These are phyloP conservation scores for Phania funesta DNA, from an alignment of 2,888 invertebrate genomes.

Conservation along the genomic window DNA sequence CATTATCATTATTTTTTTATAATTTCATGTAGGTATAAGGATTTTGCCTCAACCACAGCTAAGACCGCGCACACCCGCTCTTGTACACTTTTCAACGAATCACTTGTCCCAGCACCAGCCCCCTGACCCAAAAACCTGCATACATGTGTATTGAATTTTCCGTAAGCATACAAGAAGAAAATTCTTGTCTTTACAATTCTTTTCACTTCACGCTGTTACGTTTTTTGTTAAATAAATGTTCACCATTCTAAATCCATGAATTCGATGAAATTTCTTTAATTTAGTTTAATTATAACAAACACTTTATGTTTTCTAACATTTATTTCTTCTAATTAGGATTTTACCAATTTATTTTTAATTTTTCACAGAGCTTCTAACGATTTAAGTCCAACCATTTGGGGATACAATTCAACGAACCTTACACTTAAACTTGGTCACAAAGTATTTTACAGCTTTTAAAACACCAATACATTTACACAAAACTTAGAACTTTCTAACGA, in stretches of 20 bases:
- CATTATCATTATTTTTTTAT: conserved; percentile 43
- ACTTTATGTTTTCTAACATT: conserved; percentile 51
- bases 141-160: conserved; percentile 72
- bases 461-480: conserved; percentile 31
- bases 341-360: conserved; percentile 69
- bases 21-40: conserved; percentile 72
- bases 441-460: conserved; percentile 71
- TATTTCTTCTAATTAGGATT: conserved; percentile 43
- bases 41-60: conserved; percentile 68
- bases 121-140: conserved; percentile 67
- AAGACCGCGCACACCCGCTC: conserved; percentile 68
- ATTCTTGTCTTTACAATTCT: conserved; percentile 64
- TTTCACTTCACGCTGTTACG: conserved; percentile 55
- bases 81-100: conserved; percentile 62
- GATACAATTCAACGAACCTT: conserved; percentile 79
- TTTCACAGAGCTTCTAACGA: conserved; percentile 76
- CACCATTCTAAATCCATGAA: conserved; percentile 26
- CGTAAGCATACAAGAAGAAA: conserved; percentile 63
- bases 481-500: not conserved
- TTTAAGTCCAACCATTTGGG: conserved; percentile 79
- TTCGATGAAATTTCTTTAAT: conserved; percentile 7
- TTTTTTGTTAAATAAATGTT: conserved; percentile 59
- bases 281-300: conserved; percentile 20
- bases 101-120: conserved; percentile 65
- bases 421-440: conserved; percentile 73